Base-by-base conservation (phyloP, 2,888 invertebrate species). In the Prostheceraeus crozeri region DNA sequence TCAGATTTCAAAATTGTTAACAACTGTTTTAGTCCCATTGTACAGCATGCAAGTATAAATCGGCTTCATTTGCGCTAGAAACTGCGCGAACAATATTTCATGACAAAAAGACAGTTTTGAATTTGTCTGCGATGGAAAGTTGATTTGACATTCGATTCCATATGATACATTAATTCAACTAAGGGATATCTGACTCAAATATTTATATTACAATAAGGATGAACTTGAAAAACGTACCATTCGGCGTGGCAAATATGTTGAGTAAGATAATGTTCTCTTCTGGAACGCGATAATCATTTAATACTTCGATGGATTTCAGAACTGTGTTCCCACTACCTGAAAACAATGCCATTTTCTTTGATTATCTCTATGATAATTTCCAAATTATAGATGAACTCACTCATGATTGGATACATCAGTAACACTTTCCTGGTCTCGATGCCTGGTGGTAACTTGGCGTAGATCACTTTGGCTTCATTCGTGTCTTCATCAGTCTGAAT, bases 331-430 rank as follows among this genome's bases (percentile, higher is more conserved):
- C 96, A 0, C 93, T 91, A 64, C 83, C 83, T 83, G 70, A 57
- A 45, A 33, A 60, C 3, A 1, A 19, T 8, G 35, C 14, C 4
- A 52, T 27, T 19, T 16, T 11, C 16, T 58, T 8, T 11, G 3
- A 16, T 21, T 21, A 51, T 6, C 16, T 8, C 16, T 1, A 21
- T 4, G n/a, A 30, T 1, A 19, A 35, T 14, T 35, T n/a, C 16
- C 1, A 16, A 25, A 30, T 6, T 3, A 11, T 3, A 23, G 16
- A 10, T 2, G 14, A 10, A 81, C 73, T 78, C 72, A 82, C 91
- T 90, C 89, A 98, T 91, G 60, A 96, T 96, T 8, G 96, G 96
- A 78, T 98, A 98, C 89, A 98, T 91, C 1, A 98, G 81, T 45
- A 98, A 80, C 1, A 96, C 90, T 74, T 83, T 83, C 67, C 96